These are phyloP conservation scores for Anseranas semipalmata DNA, from an alignment of 2,113 vertebrate species.

Conservation along the genomic window DNA sequence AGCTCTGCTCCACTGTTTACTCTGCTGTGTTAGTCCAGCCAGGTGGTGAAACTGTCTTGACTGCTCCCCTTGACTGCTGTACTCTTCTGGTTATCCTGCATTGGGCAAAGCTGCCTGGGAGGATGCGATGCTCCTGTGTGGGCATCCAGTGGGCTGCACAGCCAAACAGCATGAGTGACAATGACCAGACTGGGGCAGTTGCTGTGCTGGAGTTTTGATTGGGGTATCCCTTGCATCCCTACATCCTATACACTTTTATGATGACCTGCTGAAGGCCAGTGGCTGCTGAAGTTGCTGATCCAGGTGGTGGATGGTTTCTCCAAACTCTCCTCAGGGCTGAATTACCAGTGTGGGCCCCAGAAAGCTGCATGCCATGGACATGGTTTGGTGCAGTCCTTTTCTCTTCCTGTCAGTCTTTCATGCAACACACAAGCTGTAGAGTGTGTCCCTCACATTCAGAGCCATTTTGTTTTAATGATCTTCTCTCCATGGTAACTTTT, in stretches of 20 bases:
- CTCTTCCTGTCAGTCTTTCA: accelerated
- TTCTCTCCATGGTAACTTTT: neutral
- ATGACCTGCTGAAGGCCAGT: neutral
- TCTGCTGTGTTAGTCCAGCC: neutral
- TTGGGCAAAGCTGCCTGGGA: neutral
- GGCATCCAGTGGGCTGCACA: neutral
- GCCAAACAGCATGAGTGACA: neutral
- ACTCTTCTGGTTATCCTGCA: neutral
- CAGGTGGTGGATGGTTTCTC: neutral
- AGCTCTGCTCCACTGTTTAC: neutral
- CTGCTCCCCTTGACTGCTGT: neutral
- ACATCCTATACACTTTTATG: neutral
- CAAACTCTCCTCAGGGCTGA: neutral
- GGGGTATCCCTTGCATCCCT: neutral
- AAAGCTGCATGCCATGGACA: neutral
- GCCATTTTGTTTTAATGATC: neutral
- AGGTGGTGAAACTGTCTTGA: neutral
- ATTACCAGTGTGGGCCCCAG: neutral
- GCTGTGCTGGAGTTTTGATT: neutral
- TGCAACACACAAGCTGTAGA: neutral
- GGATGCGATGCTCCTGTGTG: neutral
- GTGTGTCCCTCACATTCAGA: neutral
- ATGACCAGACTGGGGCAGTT: neutral
- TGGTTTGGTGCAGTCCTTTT: neutral
- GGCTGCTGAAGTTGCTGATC: neutral